These are phyloP conservation scores for Pyrrhosoma nymphula DNA, from an alignment of 2,888 invertebrate genomes.

Conservation along the genomic window DNA sequence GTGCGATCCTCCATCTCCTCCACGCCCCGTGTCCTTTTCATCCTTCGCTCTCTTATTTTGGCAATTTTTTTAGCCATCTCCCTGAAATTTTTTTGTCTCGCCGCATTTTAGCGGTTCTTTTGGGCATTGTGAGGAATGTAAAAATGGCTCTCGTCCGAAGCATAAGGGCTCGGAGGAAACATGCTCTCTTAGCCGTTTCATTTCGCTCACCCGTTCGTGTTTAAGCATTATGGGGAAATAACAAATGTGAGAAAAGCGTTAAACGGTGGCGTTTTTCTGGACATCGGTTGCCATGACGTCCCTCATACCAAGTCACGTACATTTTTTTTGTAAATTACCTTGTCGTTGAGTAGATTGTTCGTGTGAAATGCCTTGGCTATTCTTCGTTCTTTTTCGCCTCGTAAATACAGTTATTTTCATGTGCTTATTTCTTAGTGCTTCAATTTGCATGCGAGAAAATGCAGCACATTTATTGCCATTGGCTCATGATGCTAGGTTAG, in stretches of 20 bases:
- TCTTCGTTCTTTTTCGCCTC: too few species aligned
- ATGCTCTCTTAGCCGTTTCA: background rate
- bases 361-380: too few species aligned
- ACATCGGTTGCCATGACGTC: background rate
- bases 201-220: background rate
- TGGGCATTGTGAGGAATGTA: background rate
- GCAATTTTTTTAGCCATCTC: background rate
- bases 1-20: background rate
- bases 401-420: too few species aligned
- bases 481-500: too few species aligned
- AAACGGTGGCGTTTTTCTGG: background rate
- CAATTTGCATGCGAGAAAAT: too few species aligned
- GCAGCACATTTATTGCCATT: too few species aligned
- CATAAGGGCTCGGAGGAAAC: background rate
- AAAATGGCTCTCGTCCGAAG: background rate
- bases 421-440: too few species aligned
- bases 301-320: background rate
- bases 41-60: slow-evolving; percentile 17
- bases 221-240: background rate
- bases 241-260: background rate
- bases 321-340: too few species aligned
- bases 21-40: background rate
- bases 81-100: background rate
- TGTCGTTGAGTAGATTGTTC: too few species aligned
- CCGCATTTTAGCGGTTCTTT: background rate